These are phyloP conservation scores for Gopherus flavomarginatus DNA, from an alignment of 2,113 vertebrate species.

Conservation along the genomic window DNA sequence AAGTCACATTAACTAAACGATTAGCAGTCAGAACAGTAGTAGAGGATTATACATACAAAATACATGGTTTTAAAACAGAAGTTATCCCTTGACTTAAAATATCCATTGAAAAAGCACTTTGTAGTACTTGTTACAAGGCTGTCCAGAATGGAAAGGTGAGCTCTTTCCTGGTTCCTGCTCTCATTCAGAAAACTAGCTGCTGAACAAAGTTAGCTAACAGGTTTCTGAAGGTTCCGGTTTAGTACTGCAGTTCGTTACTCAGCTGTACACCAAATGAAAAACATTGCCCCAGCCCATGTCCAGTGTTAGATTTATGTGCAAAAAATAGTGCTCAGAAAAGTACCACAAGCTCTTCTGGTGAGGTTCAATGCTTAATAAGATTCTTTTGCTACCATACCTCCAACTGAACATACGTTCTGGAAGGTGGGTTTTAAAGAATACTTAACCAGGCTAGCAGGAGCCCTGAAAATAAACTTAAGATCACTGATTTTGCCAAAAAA, in stretches of 20 bases:
- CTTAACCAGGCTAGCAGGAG: background rate
- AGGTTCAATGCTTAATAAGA: background rate
- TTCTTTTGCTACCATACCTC: background rate
- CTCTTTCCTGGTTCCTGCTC: background rate
- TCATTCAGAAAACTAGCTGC: background rate
- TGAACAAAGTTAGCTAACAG: background rate
- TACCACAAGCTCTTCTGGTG: background rate
- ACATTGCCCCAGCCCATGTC: background rate
- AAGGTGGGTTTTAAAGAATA: background rate
- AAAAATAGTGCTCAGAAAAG: background rate
- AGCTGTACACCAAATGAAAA: background rate
- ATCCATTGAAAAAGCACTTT: background rate
- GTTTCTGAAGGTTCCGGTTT: background rate
- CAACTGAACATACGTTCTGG: background rate
- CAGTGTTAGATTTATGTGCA: fast-evolving
- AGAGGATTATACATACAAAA: background rate
- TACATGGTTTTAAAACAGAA: fast-evolving
- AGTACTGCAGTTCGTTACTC: fast-evolving
- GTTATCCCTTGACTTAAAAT: background rate
- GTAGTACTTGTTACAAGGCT: background rate
- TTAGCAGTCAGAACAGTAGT: background rate
- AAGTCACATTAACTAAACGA: background rate
- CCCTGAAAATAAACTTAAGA: background rate
- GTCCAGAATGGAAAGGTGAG: fast-evolving
- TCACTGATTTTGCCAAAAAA: background rate